Evolutionary conservation across 64 coral and sea anemone species (phyloP).

Genomic region (Montipora efflorescens): DNA sequence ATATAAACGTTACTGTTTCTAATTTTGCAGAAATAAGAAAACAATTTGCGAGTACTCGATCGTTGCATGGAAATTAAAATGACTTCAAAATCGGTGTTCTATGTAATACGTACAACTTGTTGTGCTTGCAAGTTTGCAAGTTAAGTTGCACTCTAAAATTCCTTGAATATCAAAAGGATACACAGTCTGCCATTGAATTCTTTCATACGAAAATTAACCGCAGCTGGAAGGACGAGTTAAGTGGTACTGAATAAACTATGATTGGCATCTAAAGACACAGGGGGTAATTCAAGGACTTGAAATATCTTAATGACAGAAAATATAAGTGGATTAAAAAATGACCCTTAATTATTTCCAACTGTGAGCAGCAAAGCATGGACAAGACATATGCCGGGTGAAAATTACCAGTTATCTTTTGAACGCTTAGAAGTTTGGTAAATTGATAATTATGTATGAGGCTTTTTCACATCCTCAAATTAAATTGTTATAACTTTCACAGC

Average conservation of each 20-base stretch:
- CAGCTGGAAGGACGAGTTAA: neutral
- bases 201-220: neutral
- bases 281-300: neutral
- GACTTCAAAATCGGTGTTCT: neutral
- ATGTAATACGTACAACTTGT: conserved; percentile 1
- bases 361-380: conserved; percentile 1
- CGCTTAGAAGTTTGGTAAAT: conserved; percentile 3
- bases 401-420: neutral
- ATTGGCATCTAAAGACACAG: neutral
- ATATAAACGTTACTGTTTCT: neutral
- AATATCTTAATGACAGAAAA: conserved; percentile 8
- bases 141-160: neutral
- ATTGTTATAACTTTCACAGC: no score
- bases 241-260: neutral
- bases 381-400: neutral
- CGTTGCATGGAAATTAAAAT: conserved; percentile 3
- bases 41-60: neutral
- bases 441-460: neutral
- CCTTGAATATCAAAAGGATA: neutral
- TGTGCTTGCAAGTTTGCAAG: conserved; percentile 1
- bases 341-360: neutral
- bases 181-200: conserved; percentile 6
- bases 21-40: neutral
- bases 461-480: neutral
- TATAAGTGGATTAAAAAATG: conserved; percentile 1